Evolutionary conservation across 2,797 vertebrate genomes (phyloP).

Genomic region (Sparidentex hasta): DNA sequence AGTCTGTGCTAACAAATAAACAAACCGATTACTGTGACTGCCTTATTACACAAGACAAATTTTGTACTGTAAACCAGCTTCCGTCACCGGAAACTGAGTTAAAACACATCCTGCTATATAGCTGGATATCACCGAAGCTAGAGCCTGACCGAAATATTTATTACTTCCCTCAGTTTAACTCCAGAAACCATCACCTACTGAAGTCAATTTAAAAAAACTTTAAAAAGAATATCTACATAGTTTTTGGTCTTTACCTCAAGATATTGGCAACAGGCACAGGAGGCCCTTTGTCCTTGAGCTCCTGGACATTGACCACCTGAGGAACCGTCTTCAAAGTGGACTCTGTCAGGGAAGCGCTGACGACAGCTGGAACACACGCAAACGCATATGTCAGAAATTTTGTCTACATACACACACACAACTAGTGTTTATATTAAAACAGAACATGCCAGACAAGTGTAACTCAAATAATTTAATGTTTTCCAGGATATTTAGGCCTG

Average conservation of each 20-base stretch:
- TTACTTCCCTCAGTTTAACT: background rate
- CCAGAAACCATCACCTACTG: background rate
- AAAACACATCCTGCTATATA: too few species aligned
- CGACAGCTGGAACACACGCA: conserved; percentile 71
- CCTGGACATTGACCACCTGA: conserved; percentile 93
- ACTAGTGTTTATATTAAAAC: background rate
- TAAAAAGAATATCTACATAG: fast-evolving
- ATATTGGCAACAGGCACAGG: conserved; percentile 76
- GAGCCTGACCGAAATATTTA: too few species aligned
- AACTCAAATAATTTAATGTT: background rate
- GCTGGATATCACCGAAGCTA: too few species aligned
- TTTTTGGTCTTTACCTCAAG: conserved; percentile 83
- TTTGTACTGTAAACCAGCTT: background rate
- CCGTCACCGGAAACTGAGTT: too few species aligned
- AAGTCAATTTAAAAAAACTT: background rate
- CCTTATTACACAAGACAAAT: background rate
- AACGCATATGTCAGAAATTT: background rate
- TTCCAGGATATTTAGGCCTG: background rate
- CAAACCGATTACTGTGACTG: background rate
- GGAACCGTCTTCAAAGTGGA: conserved; percentile 93
- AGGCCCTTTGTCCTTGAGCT: conserved; percentile 86
- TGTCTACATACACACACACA: background rate
- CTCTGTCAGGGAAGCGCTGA: conserved; percentile 88
- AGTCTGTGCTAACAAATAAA: background rate
- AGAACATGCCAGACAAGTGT: background rate